Evolutionary conservation across 2,113 vertebrate species (phyloP), one percentile per base, ranked within the genome.

Genomic region (Echinops telfairi): DNA sequence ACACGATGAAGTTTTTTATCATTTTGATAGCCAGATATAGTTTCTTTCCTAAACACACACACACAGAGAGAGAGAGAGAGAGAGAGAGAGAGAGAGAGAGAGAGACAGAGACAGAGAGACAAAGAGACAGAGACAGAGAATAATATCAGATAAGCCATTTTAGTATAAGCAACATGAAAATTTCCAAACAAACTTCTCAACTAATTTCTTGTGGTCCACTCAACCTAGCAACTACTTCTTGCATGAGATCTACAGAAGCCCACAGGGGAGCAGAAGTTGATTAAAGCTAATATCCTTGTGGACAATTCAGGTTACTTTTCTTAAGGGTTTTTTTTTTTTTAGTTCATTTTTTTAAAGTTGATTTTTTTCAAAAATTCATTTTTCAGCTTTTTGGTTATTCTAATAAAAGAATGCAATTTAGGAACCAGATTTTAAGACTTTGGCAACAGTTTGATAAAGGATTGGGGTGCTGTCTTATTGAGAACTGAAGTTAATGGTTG

Each of bases 371-470:
- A 88, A 76, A 84, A 14, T 1, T 85, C 16, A 62, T 78, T 88
- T 70, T 86, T 93, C 8, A 76, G 60, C 36, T 86, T 80, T 15
- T 43, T 71, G 47, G 68, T 66, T 17, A 33, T 66, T 80, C 86
- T 57, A 86, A 23, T 62, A 79, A 95, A 85, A 92, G 66, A 89
- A 90, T 73, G 31, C 31, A 77, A 91, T 88, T 84, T 88, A 47
- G 22, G 31, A 15, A 33, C 22, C 57, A 29, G 77, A 29, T 86
- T 25, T 36, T 10, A 20, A 29, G 33, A 2, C n/a, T 82, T 75
- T 16, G 40, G 33, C 2, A 62, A 89, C 93, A 68, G 70, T 60
- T 43, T 78, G 25, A 40, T 62, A 79, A 86, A 62, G 12, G 29
- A 58, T 2, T 29, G 10, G 36, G 77, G 76, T 82, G 17, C 33